These are phyloP conservation scores for Rapana venosa DNA, from an alignment of 2,888 invertebrate genomes.

Conservation along the genomic window DNA sequence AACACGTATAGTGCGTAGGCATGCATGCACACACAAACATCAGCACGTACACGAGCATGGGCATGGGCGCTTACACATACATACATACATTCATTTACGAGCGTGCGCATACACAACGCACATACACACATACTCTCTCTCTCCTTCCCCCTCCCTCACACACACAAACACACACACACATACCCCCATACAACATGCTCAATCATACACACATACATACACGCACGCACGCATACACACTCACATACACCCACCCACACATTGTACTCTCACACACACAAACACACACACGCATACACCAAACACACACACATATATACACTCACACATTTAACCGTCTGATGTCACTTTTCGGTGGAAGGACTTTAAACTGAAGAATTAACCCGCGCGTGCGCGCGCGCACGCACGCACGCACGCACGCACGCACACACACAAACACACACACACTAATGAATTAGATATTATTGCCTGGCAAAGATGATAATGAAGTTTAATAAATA, in stretches of 20 bases:
- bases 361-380: no score
- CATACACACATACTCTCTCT: not conserved
- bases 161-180: conserved; percentile 10
- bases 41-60: no score
- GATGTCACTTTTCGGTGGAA: no score
- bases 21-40: no score
- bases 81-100: no score
- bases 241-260: not conserved
- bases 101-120: no score
- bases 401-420: not conserved
- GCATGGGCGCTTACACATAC: no score
- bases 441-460: no score
- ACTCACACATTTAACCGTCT: no score
- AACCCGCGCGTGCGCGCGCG: not conserved
- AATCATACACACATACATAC: not conserved
- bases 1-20: no score
- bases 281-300: not conserved
- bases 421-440: not conserved
- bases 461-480: no score
- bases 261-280: not conserved
- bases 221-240: not conserved
- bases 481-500: no score
- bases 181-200: not conserved
- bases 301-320: not conserved
- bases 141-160: not conserved